phyloP scores from a whole-genome alignment of 2,888 invertebrate genomes.

The Scaptomyza reducta region DNA sequence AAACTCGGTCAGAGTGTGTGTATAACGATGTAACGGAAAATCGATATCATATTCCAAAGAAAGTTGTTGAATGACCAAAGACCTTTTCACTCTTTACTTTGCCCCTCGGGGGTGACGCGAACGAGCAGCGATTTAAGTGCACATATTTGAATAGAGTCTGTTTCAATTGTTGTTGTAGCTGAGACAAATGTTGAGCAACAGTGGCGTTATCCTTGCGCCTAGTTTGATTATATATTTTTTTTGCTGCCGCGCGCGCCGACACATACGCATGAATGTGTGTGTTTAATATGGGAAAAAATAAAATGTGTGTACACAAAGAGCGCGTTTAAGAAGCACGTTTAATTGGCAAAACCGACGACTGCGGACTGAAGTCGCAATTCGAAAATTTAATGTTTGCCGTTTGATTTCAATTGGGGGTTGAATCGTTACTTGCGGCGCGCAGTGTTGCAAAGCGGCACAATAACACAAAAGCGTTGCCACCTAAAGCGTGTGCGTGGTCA shows the following conservation, averaged over 20 bases:
- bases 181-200: not conserved
- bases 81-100: not conserved
- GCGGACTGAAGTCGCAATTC: conserved; percentile 66
- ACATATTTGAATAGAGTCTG: not conserved
- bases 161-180: conserved; percentile 18
- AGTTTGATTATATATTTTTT: conserved; percentile 3
- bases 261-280: conserved; percentile 46
- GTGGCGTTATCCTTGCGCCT: conserved; percentile 14
- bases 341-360: conserved; percentile 79
- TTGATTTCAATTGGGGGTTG: conserved; percentile 32
- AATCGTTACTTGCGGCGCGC: not conserved
- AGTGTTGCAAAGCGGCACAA: conserved; percentile 26
- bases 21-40: conserved; percentile 80
- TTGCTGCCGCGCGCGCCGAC: conserved; percentile 54
- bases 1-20: conserved; percentile 79
- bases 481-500: conserved; percentile 18
- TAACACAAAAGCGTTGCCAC: conserved; percentile 28
- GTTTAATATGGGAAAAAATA: conserved; percentile 31
- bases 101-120: conserved; percentile 1
- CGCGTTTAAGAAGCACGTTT: conserved; percentile 77
- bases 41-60: conserved; percentile 65
- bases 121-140: conserved; percentile 1
- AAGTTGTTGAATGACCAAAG: conserved; percentile 65
- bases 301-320: conserved; percentile 25
- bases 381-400: conserved; percentile 36